Evolutionary conservation across 1,140 invertebrate species (phyloP).

Genomic region (Phthorimaea operculella): DNA sequence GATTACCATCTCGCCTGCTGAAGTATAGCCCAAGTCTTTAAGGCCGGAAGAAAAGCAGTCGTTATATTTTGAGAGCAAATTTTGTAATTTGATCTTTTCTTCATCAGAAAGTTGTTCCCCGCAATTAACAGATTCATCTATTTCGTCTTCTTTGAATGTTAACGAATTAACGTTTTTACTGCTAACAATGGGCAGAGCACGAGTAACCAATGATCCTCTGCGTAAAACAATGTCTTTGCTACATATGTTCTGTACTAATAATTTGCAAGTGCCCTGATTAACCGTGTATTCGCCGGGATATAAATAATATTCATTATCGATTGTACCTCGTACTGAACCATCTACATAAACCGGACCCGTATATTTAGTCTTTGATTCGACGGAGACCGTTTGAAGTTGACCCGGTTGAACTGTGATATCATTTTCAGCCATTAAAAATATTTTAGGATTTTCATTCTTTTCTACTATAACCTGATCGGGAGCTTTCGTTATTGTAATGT

Average conservation of each 20-base stretch:
- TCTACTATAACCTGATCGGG: too few relatives aligned
- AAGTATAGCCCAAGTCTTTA: constrained; percentile 15
- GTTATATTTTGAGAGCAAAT: constrained; percentile 13
- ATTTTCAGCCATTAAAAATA: too few relatives aligned
- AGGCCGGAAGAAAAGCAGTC: constrained; percentile 21
- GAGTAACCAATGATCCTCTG: constrained; percentile 9
- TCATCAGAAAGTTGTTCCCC: background rate
- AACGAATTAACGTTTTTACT: too few relatives aligned
- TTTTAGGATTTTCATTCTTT: too few relatives aligned
- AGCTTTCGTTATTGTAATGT: too few relatives aligned
- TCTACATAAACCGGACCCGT: constrained; percentile 18
- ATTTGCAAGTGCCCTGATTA: background rate
- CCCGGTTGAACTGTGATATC: too few relatives aligned
- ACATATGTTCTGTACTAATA: constrained; percentile 19
- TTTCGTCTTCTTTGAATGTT: too few relatives aligned
- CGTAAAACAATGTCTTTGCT: background rate
- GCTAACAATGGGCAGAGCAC: constrained; percentile 7
- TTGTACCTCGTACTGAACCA: constrained; percentile 12
- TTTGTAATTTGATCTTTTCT: background rate
- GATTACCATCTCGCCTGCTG: constrained; percentile 16
- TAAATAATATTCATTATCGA: constrained; percentile 18
- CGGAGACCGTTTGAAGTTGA: too few relatives aligned
- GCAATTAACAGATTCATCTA: background rate
- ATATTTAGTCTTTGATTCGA: too few relatives aligned
- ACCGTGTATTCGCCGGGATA: constrained; percentile 21